Base-by-base conservation (phyloP, 2,113 vertebrate genomes). In the Oreamnos americanus region DNA sequence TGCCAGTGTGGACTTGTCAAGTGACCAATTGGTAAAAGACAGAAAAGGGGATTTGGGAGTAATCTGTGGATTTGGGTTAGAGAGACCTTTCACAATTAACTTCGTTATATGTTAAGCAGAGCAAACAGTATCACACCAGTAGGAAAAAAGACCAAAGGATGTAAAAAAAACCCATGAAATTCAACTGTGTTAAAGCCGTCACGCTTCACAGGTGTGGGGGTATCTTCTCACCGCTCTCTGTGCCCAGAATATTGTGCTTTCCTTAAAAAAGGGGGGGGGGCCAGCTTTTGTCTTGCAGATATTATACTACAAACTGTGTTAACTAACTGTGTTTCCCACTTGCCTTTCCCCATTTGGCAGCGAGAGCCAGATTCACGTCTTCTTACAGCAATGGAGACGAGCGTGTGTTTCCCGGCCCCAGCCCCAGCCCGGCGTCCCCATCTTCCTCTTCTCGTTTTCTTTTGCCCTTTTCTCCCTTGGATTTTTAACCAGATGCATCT, bases 381-480 rank as follows among this genome's bases (percentile, higher is more conserved):
- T 58, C 74, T 81, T 55, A 57, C 16, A 96, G 91, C 71, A 97
- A 98, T 33, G 26, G 90, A 79, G 4, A 94, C 39, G 90, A 94
- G 85, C 17, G n/a, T 86, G 1, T 57, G 47, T 39, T 88, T 89
- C 74, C 84, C 19, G 23, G 36, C 14, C 87, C 17, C 45, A 64
- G 58, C 3, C 17, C 78, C 49, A 53, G 23, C 15, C 60, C 43
- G 78, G 51, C 19, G 57, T 87, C 93, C 49, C 51, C 86, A 86
- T 67, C 91, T 91, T 82, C 17, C 7, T 88, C 11, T 89, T 86
- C 60, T 67, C 53, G 58, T 74, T 96, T 95, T 81, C 13, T 25
- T 30, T 87, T 95, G 57, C 85, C 23, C 39, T 58, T 93, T 64
- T 39, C 39, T 17, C 57, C 87, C 45, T 58, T 0, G 2, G 2